phyloP scores from a whole-genome alignment of 2,888 invertebrate species.

The Blastobasis adustella region DNA sequence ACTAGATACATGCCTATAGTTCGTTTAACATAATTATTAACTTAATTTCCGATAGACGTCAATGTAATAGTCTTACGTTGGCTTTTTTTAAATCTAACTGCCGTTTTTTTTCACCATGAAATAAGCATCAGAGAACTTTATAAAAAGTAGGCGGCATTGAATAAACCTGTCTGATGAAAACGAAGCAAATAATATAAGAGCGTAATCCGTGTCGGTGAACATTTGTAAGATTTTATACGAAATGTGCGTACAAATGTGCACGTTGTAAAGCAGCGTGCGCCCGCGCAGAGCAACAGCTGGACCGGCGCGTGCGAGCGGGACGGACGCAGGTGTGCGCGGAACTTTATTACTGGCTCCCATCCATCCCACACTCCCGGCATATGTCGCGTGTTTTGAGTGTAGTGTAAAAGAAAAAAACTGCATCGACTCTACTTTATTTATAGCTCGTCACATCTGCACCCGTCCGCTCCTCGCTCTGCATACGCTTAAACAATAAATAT shows the following conservation, averaged over 20 bases:
- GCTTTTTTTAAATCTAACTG: no score
- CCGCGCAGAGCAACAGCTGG: conserved; percentile 38
- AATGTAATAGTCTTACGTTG: no score
- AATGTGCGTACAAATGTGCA: no score
- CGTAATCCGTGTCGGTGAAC: no score
- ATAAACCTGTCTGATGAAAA: no score
- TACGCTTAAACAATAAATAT: no score
- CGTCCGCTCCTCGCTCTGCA: neutral
- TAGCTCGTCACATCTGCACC: conserved; percentile 4
- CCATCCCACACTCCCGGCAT: conserved; percentile 24
- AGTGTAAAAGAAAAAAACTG: conserved; percentile 20
- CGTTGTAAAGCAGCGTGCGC: conserved; percentile 16
- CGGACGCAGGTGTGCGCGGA: conserved; percentile 63
- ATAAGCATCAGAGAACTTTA: no score
- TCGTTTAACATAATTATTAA: conserved; percentile 19
- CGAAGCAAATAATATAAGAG: no score
- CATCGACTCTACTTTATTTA: conserved; percentile 5
- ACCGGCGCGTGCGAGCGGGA: conserved; percentile 59
- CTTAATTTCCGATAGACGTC: no score
- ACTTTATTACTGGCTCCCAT: conserved; percentile 36
- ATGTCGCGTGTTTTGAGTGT: conserved; percentile 27
- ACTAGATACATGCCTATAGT: conserved; percentile 34
- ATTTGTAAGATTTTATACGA: no score
- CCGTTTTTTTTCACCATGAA: no score
- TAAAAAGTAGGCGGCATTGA: no score